Evolutionary conservation across 2,797 vertebrate species (phyloP).

Genomic region (Psittacula echo): DNA sequence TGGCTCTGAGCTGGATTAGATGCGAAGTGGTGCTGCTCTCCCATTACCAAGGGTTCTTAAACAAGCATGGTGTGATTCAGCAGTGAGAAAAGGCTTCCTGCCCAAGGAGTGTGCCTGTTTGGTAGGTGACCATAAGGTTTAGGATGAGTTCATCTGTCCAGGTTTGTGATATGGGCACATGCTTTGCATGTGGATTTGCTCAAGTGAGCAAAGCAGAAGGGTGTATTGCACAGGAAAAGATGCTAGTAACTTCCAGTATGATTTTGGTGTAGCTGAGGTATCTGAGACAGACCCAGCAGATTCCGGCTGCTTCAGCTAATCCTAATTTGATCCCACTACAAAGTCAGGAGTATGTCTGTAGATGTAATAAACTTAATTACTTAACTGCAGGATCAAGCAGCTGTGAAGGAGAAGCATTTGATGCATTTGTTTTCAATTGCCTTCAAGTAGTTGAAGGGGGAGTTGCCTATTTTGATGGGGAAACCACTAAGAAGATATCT

Average conservation of each 20-base stretch:
- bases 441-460: not conserved
- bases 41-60: not conserved
- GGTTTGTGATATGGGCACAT: not conserved
- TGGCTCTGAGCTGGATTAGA: not conserved
- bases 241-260: not conserved
- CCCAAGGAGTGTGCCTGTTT: not conserved
- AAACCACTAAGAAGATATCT: not conserved
- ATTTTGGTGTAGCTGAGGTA: not conserved
- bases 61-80: not conserved
- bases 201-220: not conserved
- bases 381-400: conserved; percentile 5
- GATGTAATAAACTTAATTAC: not conserved
- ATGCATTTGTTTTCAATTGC: not conserved
- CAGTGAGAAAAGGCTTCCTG: not conserved
- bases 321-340: not conserved
- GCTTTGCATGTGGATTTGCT: not conserved
- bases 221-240: not conserved
- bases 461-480: not conserved
- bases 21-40: not conserved
- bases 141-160: not conserved
- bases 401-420: not conserved
- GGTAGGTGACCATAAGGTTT: not conserved
- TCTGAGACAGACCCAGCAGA: not conserved
- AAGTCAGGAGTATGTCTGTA: not conserved
- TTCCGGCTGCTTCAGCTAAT: not conserved